Conservation (phyloP, 2,888 invertebrate species). For the Megamerina dolium region DNA sequence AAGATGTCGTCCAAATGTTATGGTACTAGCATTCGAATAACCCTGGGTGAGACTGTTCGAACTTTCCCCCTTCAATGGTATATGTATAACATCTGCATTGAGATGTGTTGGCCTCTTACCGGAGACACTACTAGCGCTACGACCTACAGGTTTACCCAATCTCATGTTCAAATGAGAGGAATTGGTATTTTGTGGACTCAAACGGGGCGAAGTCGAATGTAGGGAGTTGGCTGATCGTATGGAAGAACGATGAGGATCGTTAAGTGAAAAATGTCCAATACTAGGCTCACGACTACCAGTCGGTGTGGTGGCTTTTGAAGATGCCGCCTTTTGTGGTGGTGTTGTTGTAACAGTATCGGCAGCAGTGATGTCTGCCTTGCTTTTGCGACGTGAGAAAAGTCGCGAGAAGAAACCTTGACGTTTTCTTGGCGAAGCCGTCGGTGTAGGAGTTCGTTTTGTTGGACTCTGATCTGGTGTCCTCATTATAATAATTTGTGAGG, state of each 20-base stretch:
- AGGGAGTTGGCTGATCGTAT: slow-evolving; percentile 37
- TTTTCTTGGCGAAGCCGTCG: slow-evolving; percentile 53
- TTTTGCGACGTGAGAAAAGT: slow-evolving; percentile 54
- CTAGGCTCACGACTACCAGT: slow-evolving; percentile 42
- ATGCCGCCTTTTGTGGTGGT: not conserved
- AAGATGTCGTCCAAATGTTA: slow-evolving; percentile 43
- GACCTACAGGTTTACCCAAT: slow-evolving; percentile 51
- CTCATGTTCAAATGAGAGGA: slow-evolving; percentile 4
- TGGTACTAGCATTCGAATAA: slow-evolving; percentile 43
- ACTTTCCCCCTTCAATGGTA: slow-evolving; percentile 57
- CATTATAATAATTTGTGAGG: slow-evolving; percentile 48
- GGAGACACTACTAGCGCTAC: slow-evolving; percentile 58
- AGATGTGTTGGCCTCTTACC: slow-evolving; percentile 54
- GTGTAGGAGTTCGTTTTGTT: slow-evolving; percentile 52
- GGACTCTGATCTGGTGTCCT: slow-evolving; percentile 51
- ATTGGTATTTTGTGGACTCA: slow-evolving; percentile 34
- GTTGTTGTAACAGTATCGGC: slow-evolving; percentile 17
- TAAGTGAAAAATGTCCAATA: slow-evolving; percentile 37
- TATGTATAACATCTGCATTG: slow-evolving; percentile 60
- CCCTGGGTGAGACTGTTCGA: slow-evolving; percentile 44
- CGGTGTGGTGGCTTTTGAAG: slow-evolving; percentile 33
- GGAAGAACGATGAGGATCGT: slow-evolving; percentile 42
- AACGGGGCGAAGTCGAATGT: slow-evolving; percentile 40
- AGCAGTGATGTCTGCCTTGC: slow-evolving; percentile 23
- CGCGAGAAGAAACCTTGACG: slow-evolving; percentile 62